Percentiles rank a stretch among this genome's conserved stretches.
phyloP scores from a whole-genome alignment of 2,888 invertebrate species.

The Geotrupes spiniger region DNA sequence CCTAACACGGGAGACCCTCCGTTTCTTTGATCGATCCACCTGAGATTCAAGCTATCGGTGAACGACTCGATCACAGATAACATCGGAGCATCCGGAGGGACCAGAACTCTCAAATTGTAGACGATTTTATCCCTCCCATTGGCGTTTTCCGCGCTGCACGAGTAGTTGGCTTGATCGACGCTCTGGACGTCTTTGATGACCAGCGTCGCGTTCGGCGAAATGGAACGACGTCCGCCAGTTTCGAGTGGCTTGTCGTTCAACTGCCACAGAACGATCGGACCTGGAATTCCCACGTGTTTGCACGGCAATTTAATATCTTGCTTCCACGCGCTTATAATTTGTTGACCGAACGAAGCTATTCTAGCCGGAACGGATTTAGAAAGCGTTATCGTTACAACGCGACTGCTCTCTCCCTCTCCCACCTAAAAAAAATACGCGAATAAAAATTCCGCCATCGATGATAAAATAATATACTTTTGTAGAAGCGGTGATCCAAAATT shows the following conservation, averaged over 20 bases:
- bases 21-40: conserved; percentile 75
- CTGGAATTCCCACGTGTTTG: conserved; percentile 78
- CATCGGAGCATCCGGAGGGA: conserved; percentile 83
- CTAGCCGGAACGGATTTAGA: conserved; percentile 79
- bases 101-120: conserved; percentile 71
- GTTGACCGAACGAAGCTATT: conserved; percentile 83
- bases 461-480: conserved; percentile 60
- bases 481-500: conserved; percentile 74
- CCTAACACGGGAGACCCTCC: conserved; percentile 80
- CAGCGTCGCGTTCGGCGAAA: conserved; percentile 69
- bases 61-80: conserved; percentile 79
- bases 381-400: conserved; percentile 73
- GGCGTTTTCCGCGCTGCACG: conserved; percentile 80
- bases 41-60: conserved; percentile 76
- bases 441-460: neutral
- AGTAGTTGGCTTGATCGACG: conserved; percentile 86
- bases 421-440: conserved; percentile 42
- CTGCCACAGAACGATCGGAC: conserved; percentile 75
- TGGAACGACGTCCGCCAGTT: conserved; percentile 64
- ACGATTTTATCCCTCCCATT: conserved; percentile 81
- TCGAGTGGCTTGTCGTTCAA: conserved; percentile 74
- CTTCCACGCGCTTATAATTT: conserved; percentile 82
- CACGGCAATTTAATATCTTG: conserved; percentile 81
- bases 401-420: conserved; percentile 80
- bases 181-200: conserved; percentile 75